A percentile compares a stretch with the other conserved stretches of the same genome.
Conservation (phyloP, 2,888 invertebrate species). For the Epinotia brunnichana region DNA sequence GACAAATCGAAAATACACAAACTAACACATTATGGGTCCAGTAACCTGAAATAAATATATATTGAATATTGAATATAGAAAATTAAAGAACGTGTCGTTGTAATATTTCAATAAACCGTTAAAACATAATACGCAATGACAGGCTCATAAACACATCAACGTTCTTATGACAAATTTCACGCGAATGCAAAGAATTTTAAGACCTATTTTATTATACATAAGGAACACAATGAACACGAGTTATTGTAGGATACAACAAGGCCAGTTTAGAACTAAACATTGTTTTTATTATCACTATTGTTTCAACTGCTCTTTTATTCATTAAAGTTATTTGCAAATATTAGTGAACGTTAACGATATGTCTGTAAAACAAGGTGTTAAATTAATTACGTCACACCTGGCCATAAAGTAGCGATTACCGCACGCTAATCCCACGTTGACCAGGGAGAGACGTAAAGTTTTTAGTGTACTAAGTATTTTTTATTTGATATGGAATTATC, state of each 20-base stretch:
- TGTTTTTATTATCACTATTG: slow-evolving; percentile 4
- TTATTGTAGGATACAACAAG: neutral
- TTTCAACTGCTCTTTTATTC: neutral
- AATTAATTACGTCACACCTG: too few relatives aligned
- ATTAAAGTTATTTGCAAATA: neutral
- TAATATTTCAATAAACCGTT: slow-evolving; percentile 48
- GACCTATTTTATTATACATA: neutral
- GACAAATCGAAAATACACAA: slow-evolving; percentile 31
- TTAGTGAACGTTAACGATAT: neutral
- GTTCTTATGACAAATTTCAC: slow-evolving; percentile 46
- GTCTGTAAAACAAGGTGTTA: neutral
- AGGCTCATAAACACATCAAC: slow-evolving; percentile 53
- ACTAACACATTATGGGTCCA: too few relatives aligned
- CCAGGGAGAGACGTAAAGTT: too few relatives aligned
- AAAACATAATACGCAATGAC: slow-evolving; percentile 50
- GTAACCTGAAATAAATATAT: too few relatives aligned
- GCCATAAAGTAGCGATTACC: too few relatives aligned
- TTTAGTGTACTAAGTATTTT: too few relatives aligned
- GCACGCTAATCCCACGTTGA: too few relatives aligned
- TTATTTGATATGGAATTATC: neutral
- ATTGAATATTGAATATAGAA: too few relatives aligned
- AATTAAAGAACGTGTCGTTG: slow-evolving; percentile 31
- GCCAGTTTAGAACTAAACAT: neutral
- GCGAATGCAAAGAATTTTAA: neutral
- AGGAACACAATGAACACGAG: neutral